Base-by-base conservation (phyloP, 2,888 invertebrate species). In the Apamea sordens region DNA sequence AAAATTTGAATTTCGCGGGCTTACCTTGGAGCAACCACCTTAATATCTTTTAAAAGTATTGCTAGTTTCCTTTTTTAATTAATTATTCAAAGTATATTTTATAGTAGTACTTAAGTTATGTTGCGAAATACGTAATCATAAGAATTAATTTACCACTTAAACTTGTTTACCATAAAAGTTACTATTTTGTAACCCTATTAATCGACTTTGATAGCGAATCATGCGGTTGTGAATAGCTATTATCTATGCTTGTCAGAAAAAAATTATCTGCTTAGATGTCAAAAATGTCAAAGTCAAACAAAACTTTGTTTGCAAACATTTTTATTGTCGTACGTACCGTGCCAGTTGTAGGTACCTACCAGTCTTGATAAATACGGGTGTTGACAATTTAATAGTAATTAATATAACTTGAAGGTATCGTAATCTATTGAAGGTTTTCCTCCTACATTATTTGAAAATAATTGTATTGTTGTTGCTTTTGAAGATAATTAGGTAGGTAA, bases 241-340 rank as follows among this genome's bases (percentile, higher is more conserved):
- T 56, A 56, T 4, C 24, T 56, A 3, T 24, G 10, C 56, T 56
- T 24, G 56, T 24, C 56, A 56, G 24, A 56, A 63, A 63, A 3
- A 28, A 28, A 63, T 18, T 50, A 50, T 32, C 21, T 64, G 64
- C 32, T 1, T 36, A 36, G 10, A 36, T 24, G 32, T 73, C 53
- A 41, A 73, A 56, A 32, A 8, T 53, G 83, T 80, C 83, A 68
- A 61, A 61, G 56, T 67, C 76, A 67, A 81, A 70, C 67, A 36
- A 24, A 72, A 64, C 47, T 70, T 86, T 89, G 84, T 88, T 88
- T 86, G 83, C 88, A 88, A 88, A 89, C 87, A 88, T 80, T 75
- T 32, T 75, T 32, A 7, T 41, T 41, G 32, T n/a, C 36, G 10
- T 15, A 32, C 18, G 1, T 0, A 2, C n/a, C n/a, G 44, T 8